These are phyloP conservation scores for Thymelicus acteon DNA, from an alignment of 2,888 invertebrate genomes.

Conservation along the genomic window DNA sequence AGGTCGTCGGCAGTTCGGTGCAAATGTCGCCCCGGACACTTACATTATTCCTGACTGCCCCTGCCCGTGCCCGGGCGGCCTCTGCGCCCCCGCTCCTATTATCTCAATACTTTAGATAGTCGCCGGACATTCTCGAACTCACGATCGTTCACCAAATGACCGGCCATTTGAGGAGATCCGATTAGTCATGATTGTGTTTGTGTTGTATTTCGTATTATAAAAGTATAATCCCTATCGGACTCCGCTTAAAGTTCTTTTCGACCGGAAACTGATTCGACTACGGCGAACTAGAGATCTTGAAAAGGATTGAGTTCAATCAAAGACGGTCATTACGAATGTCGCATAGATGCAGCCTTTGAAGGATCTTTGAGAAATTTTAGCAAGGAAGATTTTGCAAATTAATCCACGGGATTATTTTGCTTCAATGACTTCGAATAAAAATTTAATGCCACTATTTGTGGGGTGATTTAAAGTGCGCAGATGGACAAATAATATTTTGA, in stretches of 20 bases:
- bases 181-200: constrained; percentile 83
- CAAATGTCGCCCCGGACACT: constrained; percentile 84
- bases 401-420: constrained; percentile 73
- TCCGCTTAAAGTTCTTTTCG: constrained; percentile 56
- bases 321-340: constrained; percentile 65
- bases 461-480: constrained; percentile 12
- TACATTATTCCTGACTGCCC: constrained; percentile 76
- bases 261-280: constrained; percentile 52
- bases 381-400: constrained; percentile 64
- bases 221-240: constrained; percentile 73
- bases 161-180: constrained; percentile 80
- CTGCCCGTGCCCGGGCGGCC: constrained; percentile 52
- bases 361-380: constrained; percentile 69
- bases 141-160: constrained; percentile 79
- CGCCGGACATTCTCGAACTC: constrained; percentile 74
- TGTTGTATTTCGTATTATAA: constrained; percentile 71
- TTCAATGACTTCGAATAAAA: constrained; percentile 53
- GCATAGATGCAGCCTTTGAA: constrained; percentile 61
- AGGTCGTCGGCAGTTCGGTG: constrained; percentile 83
- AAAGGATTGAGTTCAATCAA: constrained; percentile 76
- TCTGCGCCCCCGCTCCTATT: constrained; percentile 73
- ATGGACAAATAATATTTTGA: constrained; percentile 16
- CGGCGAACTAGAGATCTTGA: constrained; percentile 54
- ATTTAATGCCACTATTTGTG: constrained; percentile 26
- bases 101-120: constrained; percentile 84